phyloP scores from a whole-genome alignment of 2,113 vertebrate species.

The Thomomys bottae region DNA sequence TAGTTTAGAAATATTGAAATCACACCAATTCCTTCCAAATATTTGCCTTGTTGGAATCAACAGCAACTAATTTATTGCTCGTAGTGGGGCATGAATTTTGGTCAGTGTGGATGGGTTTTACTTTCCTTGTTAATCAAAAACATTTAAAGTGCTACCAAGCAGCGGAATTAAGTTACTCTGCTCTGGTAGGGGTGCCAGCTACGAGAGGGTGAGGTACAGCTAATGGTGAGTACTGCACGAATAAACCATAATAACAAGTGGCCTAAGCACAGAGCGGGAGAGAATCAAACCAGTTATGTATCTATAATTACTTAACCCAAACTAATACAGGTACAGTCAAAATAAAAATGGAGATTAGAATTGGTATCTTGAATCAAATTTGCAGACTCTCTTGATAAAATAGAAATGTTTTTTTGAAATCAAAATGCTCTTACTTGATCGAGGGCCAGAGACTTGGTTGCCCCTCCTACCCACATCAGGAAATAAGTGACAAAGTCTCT shows the following conservation, averaged over 20 bases:
- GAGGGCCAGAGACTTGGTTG: conserved; percentile 78
- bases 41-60: conserved; percentile 65
- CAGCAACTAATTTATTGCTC: conserved; percentile 53
- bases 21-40: conserved; percentile 61
- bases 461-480: conserved; percentile 77
- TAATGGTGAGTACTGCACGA: conserved; percentile 57
- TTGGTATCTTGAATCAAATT: conserved; percentile 62
- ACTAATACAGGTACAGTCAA: conserved; percentile 66
- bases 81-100: conserved; percentile 32
- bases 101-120: conserved; percentile 43
- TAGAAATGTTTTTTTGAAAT: conserved; percentile 70
- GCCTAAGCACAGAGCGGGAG: conserved; percentile 60
- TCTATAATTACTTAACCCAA: conserved; percentile 47
- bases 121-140: conserved; percentile 56
- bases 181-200: conserved; percentile 23
- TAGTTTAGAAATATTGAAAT: conserved; percentile 71
- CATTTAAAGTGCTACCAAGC: conserved; percentile 55
- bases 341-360: conserved; percentile 66
- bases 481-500: conserved; percentile 85
- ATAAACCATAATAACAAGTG: conserved; percentile 49
- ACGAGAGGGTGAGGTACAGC: conserved; percentile 51
- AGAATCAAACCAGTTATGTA: conserved; percentile 61
- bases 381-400: conserved; percentile 75
- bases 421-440: conserved; percentile 65
- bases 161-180: conserved; percentile 56